These are phyloP conservation scores for Dreissena polymorpha DNA, from an alignment of 1,140 invertebrate genomes.

Conservation along the genomic window DNA sequence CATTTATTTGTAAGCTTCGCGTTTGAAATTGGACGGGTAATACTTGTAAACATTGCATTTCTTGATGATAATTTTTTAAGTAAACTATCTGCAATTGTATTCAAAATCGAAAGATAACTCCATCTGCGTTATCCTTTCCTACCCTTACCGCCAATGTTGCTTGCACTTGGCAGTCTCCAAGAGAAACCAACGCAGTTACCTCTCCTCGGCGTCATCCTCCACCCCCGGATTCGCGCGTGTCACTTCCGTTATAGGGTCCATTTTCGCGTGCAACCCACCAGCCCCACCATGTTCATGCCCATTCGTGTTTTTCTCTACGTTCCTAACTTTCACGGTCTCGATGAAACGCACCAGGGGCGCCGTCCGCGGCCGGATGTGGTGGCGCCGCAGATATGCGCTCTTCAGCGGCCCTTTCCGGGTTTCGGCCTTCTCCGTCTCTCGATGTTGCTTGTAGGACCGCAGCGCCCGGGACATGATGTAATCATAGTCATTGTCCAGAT, in stretches of 20 bases:
- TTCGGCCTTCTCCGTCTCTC: conserved; percentile 61
- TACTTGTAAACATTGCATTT: too few species aligned
- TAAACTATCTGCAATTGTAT: too few species aligned
- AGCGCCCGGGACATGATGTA: conserved; percentile 72
- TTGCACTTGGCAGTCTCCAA: too few species aligned
- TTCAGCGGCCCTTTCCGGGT: conserved; percentile 55
- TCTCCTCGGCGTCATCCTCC: too few species aligned
- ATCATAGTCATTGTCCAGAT: conserved; percentile 70
- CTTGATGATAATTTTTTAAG: too few species aligned
- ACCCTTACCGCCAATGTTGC: too few species aligned
- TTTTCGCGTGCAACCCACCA: neutral
- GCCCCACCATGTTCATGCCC: neutral
- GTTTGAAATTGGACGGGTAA: too few species aligned
- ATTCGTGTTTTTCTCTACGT: neutral
- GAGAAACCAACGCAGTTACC: too few species aligned
- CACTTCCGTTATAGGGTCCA: conserved; percentile 48
- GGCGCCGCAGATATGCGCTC: conserved; percentile 46
- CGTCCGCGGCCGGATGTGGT: conserved; percentile 45
- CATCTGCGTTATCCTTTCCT: too few species aligned
- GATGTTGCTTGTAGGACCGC: conserved; percentile 62
- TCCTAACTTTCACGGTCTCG: conserved; percentile 27
- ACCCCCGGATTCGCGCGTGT: conserved; percentile 32
- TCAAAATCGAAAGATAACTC: too few species aligned
- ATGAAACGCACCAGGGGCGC: conserved; percentile 40
- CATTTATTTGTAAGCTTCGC: too few species aligned